These are phyloP conservation scores for Seriola rivoliana DNA, from an alignment of 2,113 vertebrate genomes.

Conservation along the genomic window DNA sequence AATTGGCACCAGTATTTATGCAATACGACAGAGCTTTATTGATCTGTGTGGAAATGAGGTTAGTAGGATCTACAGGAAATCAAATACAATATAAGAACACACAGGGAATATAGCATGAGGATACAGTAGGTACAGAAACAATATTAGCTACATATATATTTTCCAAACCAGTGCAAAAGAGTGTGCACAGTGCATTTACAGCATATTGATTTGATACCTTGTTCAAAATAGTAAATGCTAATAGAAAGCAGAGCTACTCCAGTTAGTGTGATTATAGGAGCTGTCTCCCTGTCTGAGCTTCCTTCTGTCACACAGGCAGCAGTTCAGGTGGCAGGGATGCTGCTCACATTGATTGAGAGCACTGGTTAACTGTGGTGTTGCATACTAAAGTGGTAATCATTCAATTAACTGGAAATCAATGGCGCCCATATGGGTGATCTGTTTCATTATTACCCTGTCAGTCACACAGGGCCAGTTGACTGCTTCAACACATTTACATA, in stretches of 20 bases:
- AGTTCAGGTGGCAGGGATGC: constrained; percentile 16
- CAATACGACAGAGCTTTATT: constrained; percentile 22
- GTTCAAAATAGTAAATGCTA: neutral
- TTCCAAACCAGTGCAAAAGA: neutral
- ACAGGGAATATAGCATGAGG: neutral
- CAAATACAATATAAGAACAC: constrained; percentile 4
- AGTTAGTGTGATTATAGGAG: neutral
- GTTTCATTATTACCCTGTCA: constrained; percentile 61
- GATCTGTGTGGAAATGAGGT: constrained; percentile 32
- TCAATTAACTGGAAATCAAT: constrained; percentile 79
- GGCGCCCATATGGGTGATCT: constrained; percentile 61
- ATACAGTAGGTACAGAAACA: neutral
- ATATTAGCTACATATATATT: neutral
- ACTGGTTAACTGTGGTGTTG: constrained; percentile 37
- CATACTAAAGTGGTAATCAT: constrained; percentile 71
- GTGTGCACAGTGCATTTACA: neutral
- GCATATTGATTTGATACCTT: constrained; percentile 5
- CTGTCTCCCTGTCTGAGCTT: neutral
- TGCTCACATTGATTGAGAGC: constrained; percentile 45
- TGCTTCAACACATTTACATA: neutral
- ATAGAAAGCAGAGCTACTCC: neutral
- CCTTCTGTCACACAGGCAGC: neutral
- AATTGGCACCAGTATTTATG: neutral
- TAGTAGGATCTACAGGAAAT: constrained; percentile 16
- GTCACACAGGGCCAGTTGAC: constrained; percentile 39